Evolutionary conservation across 2,888 invertebrate species (phyloP).

Genomic region (Lamellibrachia columna): DNA sequence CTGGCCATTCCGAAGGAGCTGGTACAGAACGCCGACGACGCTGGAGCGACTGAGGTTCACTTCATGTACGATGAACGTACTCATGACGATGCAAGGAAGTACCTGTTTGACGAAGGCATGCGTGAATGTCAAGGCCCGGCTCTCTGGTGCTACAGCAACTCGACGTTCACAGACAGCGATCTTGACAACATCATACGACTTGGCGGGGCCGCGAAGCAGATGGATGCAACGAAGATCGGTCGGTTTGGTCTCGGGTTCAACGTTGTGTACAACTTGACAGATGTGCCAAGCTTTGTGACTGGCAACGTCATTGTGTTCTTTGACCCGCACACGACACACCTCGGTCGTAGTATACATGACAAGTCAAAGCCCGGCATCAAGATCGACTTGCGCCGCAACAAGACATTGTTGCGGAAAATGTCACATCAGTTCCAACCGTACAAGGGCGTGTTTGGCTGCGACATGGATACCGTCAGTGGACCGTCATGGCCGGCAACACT

Average conservation of each 20-base stretch:
- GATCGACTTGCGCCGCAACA: constrained; percentile 43
- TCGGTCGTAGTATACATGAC: constrained; percentile 45
- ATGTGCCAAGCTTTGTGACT: constrained; percentile 60
- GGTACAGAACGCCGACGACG: constrained; percentile 62
- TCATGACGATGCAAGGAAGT: constrained; percentile 46
- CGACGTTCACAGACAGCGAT: constrained; percentile 55
- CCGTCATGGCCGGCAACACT: constrained; percentile 52
- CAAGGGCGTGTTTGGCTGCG: constrained; percentile 52
- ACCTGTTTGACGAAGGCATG: constrained; percentile 56
- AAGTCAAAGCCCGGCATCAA: constrained; percentile 45
- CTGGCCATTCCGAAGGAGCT: constrained; percentile 57
- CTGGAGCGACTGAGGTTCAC: constrained; percentile 41
- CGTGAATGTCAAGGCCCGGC: constrained; percentile 60
- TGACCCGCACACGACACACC: constrained; percentile 57
- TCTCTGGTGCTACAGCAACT: constrained; percentile 60
- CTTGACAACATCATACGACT: constrained; percentile 58
- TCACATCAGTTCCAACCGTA: constrained; percentile 57
- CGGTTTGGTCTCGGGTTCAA: constrained; percentile 62
- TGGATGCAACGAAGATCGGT: constrained; percentile 46
- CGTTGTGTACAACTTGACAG: constrained; percentile 63
- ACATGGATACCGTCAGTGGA: constrained; percentile 48
- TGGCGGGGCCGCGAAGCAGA: constrained; percentile 44
- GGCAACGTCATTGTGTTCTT: constrained; percentile 56
- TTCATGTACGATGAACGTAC: constrained; percentile 57
- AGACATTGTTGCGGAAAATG: constrained; percentile 42